phyloP scores from a whole-genome alignment of 2,113 vertebrate species.

The Plectropomus leopardus region DNA sequence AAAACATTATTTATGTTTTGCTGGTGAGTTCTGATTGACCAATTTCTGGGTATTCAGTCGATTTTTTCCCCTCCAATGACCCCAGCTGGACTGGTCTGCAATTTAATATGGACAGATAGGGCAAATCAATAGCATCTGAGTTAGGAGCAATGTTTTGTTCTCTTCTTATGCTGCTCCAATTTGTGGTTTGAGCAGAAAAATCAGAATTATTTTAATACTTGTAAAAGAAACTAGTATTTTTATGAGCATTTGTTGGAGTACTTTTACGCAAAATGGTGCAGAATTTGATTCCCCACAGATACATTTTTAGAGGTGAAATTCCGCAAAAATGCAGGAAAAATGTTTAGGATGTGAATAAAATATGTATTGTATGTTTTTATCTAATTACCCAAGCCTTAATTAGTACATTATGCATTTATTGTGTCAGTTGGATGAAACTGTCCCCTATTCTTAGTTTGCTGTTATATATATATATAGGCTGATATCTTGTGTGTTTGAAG shows the following conservation, averaged over 20 bases:
- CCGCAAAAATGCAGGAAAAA: not conserved
- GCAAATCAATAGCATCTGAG: constrained; percentile 32
- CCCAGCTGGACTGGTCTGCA: constrained; percentile 5
- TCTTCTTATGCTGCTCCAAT: not conserved
- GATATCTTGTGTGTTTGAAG: constrained; percentile 16
- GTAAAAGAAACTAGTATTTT: not conserved
- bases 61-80: constrained; percentile 17
- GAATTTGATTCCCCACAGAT: not conserved
- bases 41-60: not conserved
- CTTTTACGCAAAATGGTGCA: not conserved
- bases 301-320: not conserved
- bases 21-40: not conserved
- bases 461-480: constrained; percentile 4
- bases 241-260: not conserved
- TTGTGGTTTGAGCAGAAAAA: not conserved
- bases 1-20: not conserved
- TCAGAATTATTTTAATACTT: not conserved
- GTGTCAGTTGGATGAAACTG: constrained; percentile 19
- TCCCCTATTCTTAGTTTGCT: not conserved
- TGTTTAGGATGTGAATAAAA: not conserved
- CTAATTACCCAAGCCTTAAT: not conserved
- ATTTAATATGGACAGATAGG: constrained; percentile 11
- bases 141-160: not conserved
- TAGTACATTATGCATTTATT: not conserved
- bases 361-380: not conserved